These are phyloP conservation scores for Rachycentron canadum DNA, from an alignment of 2,797 vertebrate genomes.

Conservation along the genomic window DNA sequence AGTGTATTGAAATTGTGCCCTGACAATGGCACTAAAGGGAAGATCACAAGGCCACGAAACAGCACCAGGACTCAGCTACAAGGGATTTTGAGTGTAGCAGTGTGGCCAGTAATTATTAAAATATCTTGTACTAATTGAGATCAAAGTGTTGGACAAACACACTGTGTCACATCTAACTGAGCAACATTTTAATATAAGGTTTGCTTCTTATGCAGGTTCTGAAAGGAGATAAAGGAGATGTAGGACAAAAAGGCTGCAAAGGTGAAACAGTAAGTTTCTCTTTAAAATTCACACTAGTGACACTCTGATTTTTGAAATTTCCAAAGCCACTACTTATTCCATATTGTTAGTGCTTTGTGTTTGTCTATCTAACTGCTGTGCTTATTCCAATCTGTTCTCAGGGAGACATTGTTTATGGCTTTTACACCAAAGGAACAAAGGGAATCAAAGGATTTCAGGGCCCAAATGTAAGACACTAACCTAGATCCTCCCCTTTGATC, in stretches of 20 bases:
- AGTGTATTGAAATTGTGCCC: neutral
- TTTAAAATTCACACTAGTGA: constrained; percentile 2
- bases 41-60: too few relatives aligned
- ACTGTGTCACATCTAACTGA: neutral
- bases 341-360: neutral
- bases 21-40: neutral
- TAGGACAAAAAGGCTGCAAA: constrained; percentile 72
- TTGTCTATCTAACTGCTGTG: neutral
- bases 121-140: neutral
- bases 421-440: constrained; percentile 53
- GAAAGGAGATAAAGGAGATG: constrained; percentile 67
- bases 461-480: constrained; percentile 57
- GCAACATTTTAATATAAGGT: constrained; percentile 8
- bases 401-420: constrained; percentile 58
- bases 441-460: constrained; percentile 70
- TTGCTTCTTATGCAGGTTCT: constrained; percentile 45
- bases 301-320: neutral
- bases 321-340: neutral
- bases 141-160: neutral
- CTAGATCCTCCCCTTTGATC: neutral
- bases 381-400: constrained; percentile 35
- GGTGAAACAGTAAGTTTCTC: constrained; percentile 64
- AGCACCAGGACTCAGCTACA: neutral
- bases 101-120: neutral
- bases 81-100: neutral